Conservation (phyloP, 2,888 invertebrate species). For the Eulithis testata region DNA sequence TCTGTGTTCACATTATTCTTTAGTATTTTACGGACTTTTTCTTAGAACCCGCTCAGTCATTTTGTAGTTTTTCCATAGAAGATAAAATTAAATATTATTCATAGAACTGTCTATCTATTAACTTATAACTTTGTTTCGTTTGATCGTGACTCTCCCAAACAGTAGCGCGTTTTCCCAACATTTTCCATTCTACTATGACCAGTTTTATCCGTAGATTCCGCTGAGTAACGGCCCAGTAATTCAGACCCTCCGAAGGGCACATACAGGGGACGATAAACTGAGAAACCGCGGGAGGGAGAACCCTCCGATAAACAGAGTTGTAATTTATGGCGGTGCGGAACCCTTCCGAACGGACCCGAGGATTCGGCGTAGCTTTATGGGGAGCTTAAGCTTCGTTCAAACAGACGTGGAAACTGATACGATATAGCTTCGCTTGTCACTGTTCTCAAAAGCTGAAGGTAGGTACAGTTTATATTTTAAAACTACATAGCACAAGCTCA, state of each 20-base stretch:
- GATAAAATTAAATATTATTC: no score
- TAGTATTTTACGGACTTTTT: no score
- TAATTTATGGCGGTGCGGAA: slow-evolving; percentile 79
- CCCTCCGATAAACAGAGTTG: slow-evolving; percentile 78
- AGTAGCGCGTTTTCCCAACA: slow-evolving; percentile 13
- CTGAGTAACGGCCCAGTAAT: slow-evolving; percentile 75
- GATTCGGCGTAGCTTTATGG: slow-evolving; percentile 32
- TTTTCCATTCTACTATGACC: slow-evolving; percentile 23
- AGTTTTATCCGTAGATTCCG: slow-evolving; percentile 60
- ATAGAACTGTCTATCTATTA: background rate
- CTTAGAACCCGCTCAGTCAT: no score
- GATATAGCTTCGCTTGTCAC: no score
- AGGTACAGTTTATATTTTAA: no score
- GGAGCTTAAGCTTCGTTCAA: slow-evolving; percentile 35
- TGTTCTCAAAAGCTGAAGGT: no score
- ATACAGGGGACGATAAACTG: slow-evolving; percentile 80
- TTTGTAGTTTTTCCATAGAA: no score
- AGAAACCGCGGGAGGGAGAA: slow-evolving; percentile 77
- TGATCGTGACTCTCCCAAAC: background rate
- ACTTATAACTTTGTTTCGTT: background rate
- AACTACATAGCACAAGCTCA: background rate
- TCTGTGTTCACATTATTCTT: no score
- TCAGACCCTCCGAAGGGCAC: slow-evolving; percentile 69
- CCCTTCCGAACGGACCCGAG: slow-evolving; percentile 62
- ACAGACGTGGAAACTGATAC: slow-evolving; percentile 3